A percentile compares a stretch with the other conserved stretches of the same genome.
phyloP scores from a whole-genome alignment of 2,113 vertebrate species.

The Garra rufa region DNA sequence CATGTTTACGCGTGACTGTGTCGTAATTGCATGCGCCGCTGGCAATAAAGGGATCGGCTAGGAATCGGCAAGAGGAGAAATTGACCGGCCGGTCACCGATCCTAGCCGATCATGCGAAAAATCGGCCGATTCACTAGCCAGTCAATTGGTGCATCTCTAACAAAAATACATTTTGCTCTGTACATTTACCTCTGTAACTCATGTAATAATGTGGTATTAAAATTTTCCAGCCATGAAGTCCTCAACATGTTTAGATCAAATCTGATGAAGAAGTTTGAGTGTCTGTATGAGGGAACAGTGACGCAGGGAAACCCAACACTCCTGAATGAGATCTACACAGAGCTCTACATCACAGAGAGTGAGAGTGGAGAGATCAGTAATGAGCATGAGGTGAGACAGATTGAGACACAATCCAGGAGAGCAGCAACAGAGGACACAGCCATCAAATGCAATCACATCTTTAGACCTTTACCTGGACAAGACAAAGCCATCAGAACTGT shows the following conservation, averaged over 20 bases:
- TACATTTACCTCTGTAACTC: not conserved
- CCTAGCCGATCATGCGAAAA: too few species aligned
- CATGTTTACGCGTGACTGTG: too few species aligned
- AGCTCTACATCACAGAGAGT: conserved; percentile 48
- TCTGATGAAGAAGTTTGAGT: not conserved
- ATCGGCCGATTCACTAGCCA: too few species aligned
- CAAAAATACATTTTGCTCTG: too few species aligned
- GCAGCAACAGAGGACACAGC: not conserved
- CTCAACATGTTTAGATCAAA: not conserved
- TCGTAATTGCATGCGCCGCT: too few species aligned
- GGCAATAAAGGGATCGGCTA: too few species aligned
- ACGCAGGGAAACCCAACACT: not conserved
- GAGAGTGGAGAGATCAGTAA: conserved; percentile 5
- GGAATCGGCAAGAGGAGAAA: too few species aligned
- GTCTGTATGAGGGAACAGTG: conserved; percentile 11
- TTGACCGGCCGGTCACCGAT: too few species aligned
- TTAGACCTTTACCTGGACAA: conserved; percentile 14
- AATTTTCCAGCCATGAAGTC: not conserved
- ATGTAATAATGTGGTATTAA: not conserved
- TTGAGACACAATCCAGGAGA: conserved; percentile 4
- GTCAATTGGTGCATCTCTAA: too few species aligned
- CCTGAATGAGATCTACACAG: conserved; percentile 47
- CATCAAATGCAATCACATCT: not conserved
- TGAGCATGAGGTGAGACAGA: conserved; percentile 33
- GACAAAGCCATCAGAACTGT: not conserved